These are phyloP conservation scores for Hemibagrus wyckioides DNA, from an alignment of 2,113 vertebrate genomes.

Conservation along the genomic window DNA sequence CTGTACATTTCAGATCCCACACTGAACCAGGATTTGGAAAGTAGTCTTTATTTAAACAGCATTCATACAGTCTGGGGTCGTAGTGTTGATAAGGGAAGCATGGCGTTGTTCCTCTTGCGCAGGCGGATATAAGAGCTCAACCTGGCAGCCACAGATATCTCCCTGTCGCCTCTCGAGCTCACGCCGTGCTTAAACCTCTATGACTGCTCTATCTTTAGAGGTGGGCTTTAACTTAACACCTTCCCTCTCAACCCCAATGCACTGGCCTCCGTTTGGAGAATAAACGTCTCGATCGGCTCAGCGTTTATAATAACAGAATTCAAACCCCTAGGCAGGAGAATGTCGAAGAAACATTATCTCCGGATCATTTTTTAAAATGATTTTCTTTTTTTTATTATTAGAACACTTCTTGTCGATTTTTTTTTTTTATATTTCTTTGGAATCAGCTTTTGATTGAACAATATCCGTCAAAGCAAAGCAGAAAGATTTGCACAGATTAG, in stretches of 20 bases:
- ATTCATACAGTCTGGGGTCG: not conserved
- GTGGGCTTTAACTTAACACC: not conserved
- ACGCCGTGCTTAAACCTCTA: not conserved
- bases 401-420: not conserved
- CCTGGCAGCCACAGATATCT: constrained; percentile 23
- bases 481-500: not conserved
- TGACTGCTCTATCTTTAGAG: constrained; percentile 14
- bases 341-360: not conserved
- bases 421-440: no score
- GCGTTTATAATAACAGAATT: not conserved
- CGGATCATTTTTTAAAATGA: no score
- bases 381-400: not conserved
- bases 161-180: not conserved
- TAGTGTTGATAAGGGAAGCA: constrained; percentile 25
- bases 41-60: constrained; percentile 4
- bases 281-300: not conserved
- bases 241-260: not conserved
- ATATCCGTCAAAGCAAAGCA: constrained; percentile 2
- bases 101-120: not conserved
- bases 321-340: not conserved
- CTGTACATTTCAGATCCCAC: not conserved
- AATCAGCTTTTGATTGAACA: not conserved
- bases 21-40: not conserved
- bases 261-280: not conserved
- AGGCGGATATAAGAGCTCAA: constrained; percentile 24